A percentile compares a stretch with the other conserved stretches of the same genome.
Conservation (phyloP, 2,888 invertebrate genomes). For the Camptogramma bilineatum region DNA sequence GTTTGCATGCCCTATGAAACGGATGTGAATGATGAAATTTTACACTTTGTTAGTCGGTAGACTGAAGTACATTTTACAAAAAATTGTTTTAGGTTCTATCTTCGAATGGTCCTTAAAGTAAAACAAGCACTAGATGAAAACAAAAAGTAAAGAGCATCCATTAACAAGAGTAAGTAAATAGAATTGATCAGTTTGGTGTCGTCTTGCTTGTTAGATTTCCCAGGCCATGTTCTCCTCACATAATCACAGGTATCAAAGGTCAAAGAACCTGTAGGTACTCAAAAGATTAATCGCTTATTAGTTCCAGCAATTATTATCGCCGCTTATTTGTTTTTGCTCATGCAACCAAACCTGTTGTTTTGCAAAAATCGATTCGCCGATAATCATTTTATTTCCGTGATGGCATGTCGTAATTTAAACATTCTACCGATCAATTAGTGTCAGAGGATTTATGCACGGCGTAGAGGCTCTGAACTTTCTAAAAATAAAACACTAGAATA, state of each 20-base stretch:
- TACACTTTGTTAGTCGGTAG: neutral
- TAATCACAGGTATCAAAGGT: conserved; percentile 16
- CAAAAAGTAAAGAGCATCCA: no score
- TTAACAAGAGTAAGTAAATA: neutral
- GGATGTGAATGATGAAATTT: conserved; percentile 16
- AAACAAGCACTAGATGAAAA: no score
- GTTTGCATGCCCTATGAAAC: no score
- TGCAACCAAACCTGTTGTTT: conserved; percentile 45
- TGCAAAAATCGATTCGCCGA: conserved; percentile 44
- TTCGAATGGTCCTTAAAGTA: neutral
- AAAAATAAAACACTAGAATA: conserved; percentile 49
- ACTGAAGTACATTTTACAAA: neutral
- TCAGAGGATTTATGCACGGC: conserved; percentile 37
- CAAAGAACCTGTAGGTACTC: conserved; percentile 33
- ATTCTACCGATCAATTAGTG: conserved; percentile 43
- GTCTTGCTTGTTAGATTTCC: neutral
- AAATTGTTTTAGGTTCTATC: neutral
- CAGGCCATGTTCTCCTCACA: conserved; percentile 8
- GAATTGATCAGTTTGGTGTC: neutral
- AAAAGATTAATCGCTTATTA: conserved; percentile 39
- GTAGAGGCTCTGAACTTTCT: conserved; percentile 48
- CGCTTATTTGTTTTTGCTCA: conserved; percentile 39
- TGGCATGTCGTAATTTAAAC: conserved; percentile 42
- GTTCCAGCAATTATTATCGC: conserved; percentile 38
- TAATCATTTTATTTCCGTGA: conserved; percentile 46